Evolutionary conservation across 1,140 invertebrate genomes (phyloP), one percentile per base, ranked within the genome.

Genomic region (Nilaparvata lugens): DNA sequence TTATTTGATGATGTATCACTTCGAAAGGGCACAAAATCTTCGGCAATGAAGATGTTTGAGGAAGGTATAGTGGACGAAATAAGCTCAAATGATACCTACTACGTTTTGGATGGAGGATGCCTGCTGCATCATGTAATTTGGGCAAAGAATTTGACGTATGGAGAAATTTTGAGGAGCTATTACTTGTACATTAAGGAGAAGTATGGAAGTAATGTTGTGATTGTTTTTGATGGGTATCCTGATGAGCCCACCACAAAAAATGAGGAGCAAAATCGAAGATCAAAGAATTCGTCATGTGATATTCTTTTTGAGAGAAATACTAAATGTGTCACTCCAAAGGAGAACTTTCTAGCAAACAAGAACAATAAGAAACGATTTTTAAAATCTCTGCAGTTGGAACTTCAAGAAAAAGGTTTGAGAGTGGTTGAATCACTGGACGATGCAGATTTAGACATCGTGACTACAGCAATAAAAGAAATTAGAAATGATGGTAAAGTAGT

Each of bases 1-100:
- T 40, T 62, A 7, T 62, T 62, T 51, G 60, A 62, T 23, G 31
- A 61, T 45, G 59, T 62, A 31, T 61, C 42, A 14, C 23, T 62
- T 14, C 16, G 60, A 62, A 62, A 62, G 23, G 57, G 60, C 4
- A 51, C 35, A 1, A 61, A 62, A 38, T 62, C 58, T 9, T 4
- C 56, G 9, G 7, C 35, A 6, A 16, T 62, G 7, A n/a, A 62
- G 25, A 2, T 31, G 2, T 25, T 62, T 48, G 25, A 61, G 31
- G 43, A 18, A 23, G 59, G 1, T 18, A n/a, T 52, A 35, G 21
- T 38, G 1, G 16, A 18, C 1, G 24, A 61, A 28, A 6, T 13
- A 62, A 35, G n/a, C 6, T 16, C 52, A 56, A 38, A 40, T 43
- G 19, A 60, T 7, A 13, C 2, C 13, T 5, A 40, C 9, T 25